Conservation (phyloP, 2,113 vertebrate species). For the Syngnathus typhle region DNA sequence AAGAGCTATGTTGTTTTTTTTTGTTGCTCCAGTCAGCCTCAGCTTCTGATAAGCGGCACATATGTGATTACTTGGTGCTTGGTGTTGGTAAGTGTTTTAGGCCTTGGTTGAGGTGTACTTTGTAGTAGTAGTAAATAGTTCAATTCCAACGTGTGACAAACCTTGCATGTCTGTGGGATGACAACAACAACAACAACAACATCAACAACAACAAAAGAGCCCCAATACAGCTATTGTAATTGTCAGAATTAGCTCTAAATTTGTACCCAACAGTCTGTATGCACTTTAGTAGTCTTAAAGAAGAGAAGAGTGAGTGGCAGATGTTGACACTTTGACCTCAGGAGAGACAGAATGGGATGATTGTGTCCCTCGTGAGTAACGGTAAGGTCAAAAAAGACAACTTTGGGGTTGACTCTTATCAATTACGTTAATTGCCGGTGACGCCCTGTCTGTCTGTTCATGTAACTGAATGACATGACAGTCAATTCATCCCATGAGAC, state of each 20-base stretch:
- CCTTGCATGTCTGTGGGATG: no score
- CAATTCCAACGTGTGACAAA: no score
- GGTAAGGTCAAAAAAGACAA: background rate
- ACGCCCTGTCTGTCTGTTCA: background rate
- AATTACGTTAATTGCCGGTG: background rate
- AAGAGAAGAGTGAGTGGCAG: background rate
- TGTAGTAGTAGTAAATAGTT: no score
- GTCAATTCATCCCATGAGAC: background rate
- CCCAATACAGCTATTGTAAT: background rate
- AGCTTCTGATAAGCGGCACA: no score
- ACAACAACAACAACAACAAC: no score
- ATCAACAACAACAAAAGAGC: no score
- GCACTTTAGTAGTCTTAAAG: background rate
- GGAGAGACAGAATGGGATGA: background rate
- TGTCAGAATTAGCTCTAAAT: no score
- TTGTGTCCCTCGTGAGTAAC: background rate
- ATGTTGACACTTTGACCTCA: background rate
- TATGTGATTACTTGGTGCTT: no score
- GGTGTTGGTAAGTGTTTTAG: no score
- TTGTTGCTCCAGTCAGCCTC: no score
- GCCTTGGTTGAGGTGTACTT: no score
- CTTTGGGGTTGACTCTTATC: background rate
- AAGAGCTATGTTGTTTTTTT: background rate
- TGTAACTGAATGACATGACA: background rate
- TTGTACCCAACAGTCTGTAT: background rate